Conservation (phyloP, 2,797 vertebrate species). For the Anabacerthia variegaticeps region DNA sequence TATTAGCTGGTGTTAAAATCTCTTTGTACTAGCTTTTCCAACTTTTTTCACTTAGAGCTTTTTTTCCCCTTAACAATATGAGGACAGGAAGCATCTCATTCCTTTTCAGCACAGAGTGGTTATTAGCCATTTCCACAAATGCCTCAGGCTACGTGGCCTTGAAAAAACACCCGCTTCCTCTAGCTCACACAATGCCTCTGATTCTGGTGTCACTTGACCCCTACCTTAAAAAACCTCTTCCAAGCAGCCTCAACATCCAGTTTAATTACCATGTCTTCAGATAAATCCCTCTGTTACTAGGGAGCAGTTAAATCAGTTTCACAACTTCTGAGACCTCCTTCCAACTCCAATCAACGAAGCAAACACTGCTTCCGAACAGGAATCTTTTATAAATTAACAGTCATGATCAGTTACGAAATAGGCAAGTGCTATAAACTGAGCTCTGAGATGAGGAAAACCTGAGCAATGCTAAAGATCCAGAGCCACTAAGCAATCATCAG, state of each 20-base stretch:
- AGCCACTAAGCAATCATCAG: not conserved
- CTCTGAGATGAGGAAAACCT: not conserved
- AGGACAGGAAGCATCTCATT: conserved; percentile 60
- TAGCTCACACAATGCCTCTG: conserved; percentile 45
- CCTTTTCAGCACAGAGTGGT: conserved; percentile 48
- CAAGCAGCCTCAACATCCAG: conserved; percentile 47
- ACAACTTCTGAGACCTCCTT: conserved; percentile 3
- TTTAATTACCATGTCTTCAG: conserved; percentile 23
- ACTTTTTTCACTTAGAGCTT: not conserved
- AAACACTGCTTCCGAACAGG: not conserved
- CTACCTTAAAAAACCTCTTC: conserved; percentile 56
- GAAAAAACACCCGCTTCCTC: conserved; percentile 58
- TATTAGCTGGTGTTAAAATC: not conserved
- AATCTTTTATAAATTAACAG: conserved; percentile 23
- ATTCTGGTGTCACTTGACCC: conserved; percentile 40
- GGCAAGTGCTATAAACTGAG: not conserved
- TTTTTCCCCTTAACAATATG: conserved; percentile 18
- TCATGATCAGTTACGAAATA: not conserved
- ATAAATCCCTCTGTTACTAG: conserved; percentile 12
- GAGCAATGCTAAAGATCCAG: not conserved
- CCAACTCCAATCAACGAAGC: conserved; percentile 25
- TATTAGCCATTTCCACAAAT: conserved; percentile 68
- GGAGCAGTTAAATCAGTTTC: not conserved
- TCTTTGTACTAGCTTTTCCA: conserved; percentile 16
- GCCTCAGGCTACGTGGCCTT: conserved; percentile 39